Conservation (phyloP, 2,113 vertebrate species). For the Epinephelus cyanopodus region DNA sequence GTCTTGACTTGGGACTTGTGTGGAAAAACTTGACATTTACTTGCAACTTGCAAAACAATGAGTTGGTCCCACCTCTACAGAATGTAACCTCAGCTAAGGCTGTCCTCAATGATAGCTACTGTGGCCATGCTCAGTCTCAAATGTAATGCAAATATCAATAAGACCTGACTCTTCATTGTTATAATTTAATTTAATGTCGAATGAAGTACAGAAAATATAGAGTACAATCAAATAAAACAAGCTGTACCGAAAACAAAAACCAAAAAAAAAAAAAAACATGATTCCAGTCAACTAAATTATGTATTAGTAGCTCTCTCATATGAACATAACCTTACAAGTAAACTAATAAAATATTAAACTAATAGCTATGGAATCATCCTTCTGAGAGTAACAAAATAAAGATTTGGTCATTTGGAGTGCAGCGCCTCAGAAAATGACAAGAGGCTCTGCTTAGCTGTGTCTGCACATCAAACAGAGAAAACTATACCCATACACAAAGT, state of each 20-base stretch:
- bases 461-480: conserved; percentile 70
- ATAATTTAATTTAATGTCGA: conserved; percentile 92
- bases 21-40: too few species aligned
- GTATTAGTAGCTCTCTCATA: conserved; percentile 85
- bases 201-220: conserved; percentile 94
- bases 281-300: conserved; percentile 85
- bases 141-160: background rate
- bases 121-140: background rate
- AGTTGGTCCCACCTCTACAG: too few species aligned
- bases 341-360: conserved; percentile 81
- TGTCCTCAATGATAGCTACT: background rate
- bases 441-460: conserved; percentile 64
- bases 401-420: conserved; percentile 84
- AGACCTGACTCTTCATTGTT: conserved; percentile 31
- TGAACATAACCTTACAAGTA: conserved; percentile 84
- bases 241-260: conserved; percentile 78
- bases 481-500: conserved; percentile 35
- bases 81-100: too few species aligned
- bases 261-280: conserved; percentile 70
- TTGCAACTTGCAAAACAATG: too few species aligned
- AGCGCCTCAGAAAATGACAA: conserved; percentile 71
- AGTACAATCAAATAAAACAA: conserved; percentile 90
- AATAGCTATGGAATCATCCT: conserved; percentile 76
- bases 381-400: conserved; percentile 86
- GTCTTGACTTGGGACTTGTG: too few species aligned